A percentile compares a stretch with the other conserved stretches of the same genome.
Conservation (phyloP, 2,113 vertebrate genomes). For the Ochotona princeps region DNA sequence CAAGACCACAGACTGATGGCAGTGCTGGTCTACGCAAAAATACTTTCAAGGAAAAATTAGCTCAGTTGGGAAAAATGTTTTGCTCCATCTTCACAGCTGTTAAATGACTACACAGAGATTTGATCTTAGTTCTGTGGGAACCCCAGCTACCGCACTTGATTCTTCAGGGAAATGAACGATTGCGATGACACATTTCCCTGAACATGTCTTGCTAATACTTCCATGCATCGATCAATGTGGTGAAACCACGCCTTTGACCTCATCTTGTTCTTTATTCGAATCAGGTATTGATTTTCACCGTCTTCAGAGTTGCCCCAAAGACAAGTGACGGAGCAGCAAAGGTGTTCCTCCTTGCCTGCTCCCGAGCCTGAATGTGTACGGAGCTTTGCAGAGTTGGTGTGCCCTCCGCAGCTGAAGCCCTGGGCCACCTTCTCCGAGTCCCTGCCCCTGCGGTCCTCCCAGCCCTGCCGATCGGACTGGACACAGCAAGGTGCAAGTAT, state of each 20-base stretch:
- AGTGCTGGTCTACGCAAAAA: no score
- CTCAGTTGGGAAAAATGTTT: background rate
- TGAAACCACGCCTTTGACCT: background rate
- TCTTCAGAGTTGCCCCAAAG: background rate
- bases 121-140: background rate
- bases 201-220: background rate
- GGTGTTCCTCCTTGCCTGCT: background rate
- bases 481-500: background rate
- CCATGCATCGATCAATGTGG: background rate
- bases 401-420: fast-evolving
- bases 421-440: fast-evolving
- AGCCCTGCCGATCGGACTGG: no score
- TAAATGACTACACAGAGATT: background rate
- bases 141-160: no score
- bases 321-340: fast-evolving
- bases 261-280: background rate
- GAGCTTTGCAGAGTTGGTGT: fast-evolving
- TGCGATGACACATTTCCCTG: background rate
- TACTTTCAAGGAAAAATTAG: background rate
- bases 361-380: no score
- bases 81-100: background rate
- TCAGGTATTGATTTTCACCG: background rate
- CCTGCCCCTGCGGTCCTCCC: background rate
- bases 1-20: background rate
- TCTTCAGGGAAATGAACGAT: background rate